Evolutionary conservation across 2,888 invertebrate species (phyloP), one percentile per base, ranked within the genome.

Genomic region (Lepidocyrtoides sp.): DNA sequence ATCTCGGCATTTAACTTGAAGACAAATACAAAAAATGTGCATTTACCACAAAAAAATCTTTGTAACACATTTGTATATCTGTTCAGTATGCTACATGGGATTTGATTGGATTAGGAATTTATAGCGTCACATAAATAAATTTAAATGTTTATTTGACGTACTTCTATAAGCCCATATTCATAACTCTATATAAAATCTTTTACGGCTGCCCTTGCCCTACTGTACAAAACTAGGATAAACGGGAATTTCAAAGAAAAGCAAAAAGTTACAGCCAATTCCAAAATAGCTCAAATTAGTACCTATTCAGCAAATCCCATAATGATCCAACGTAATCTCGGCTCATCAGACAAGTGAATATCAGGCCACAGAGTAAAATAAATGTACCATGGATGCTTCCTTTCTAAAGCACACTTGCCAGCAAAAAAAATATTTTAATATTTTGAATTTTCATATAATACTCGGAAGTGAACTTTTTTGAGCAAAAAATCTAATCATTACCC

Each of bases 1-100:
- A 83, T 63, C 82, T 81, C 60, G 36, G 81, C 60, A 81, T 81
- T 81, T 81, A 57, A 60, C 81, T 81, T 32, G 23, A 81, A 81
- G 81, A 60, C 81, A 81, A 57, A 57, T 81, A 60, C 32, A 81
- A 60, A 36, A 81, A 81, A 81, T 81, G 81, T 32, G 57, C 36
- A 23, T 81, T 10, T 44, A 14, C 7, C 26, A 63, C 29, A 81
- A 17, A 54, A 57, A 77, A 81, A 81, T 81, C 79, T 54, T 23
- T 17, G 36, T 29, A 29, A 63, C 63, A 63, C 29, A 12, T 63
- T 63, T 29, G 12, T 8, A 63, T 1, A 17, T 29, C 29, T 14
- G 1, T n/a, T n/a, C n/a, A n/a, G n/a, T 51, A 29, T 2, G 5
- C 29, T 14, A 14, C 5, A 14, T 14, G 63, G 2, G 26, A 1